phyloP scores from a whole-genome alignment of 2,113 vertebrate genomes.

The Dinomys branickii region DNA sequence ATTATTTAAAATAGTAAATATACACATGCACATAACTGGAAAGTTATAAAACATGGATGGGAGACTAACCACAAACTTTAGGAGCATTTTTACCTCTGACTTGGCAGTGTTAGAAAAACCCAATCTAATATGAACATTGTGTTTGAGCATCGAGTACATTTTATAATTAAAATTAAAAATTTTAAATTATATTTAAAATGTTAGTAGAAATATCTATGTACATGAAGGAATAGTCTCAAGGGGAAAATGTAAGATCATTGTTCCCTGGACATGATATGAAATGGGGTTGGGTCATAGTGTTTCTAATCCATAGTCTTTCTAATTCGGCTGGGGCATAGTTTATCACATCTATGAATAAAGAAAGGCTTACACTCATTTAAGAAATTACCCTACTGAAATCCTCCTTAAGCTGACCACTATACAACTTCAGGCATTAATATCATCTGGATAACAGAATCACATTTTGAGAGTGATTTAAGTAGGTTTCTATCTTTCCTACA shows the following conservation, averaged over 20 bases:
- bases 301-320: background rate
- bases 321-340: background rate
- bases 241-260: background rate
- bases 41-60: background rate
- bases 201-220: background rate
- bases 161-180: background rate
- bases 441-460: background rate
- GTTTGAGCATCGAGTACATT: background rate
- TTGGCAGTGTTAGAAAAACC: background rate
- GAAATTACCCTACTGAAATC: background rate
- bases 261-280: background rate
- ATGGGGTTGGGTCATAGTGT: background rate
- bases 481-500: conserved; percentile 76
- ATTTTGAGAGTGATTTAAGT: conserved; percentile 6
- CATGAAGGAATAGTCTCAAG: background rate
- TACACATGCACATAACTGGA: background rate
- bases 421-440: background rate
- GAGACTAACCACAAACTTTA: background rate
- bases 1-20: background rate
- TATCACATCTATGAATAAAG: background rate
- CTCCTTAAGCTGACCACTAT: background rate
- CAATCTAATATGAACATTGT: background rate
- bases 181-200: background rate
- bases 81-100: background rate
- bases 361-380: background rate